Base-by-base conservation (phyloP, 2,113 vertebrate genomes). In the Osmerus eperlanus region DNA sequence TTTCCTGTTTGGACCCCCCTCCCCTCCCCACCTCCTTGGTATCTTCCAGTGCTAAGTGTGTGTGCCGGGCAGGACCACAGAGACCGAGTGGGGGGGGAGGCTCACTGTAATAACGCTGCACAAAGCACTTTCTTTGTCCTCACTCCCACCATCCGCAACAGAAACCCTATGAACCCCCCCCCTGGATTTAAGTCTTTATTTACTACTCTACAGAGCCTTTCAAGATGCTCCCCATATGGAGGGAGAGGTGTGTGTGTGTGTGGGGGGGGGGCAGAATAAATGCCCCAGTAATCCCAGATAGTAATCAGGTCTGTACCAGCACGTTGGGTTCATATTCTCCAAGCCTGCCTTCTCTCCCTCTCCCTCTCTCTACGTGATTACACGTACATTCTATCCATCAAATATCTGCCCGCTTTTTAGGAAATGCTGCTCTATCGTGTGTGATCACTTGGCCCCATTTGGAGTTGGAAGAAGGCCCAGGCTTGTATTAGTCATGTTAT, bases 401-500 rank as follows among this genome's bases (percentile, higher is more conserved):
- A 68, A 47, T n/a, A 41, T 28, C 13, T 32, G 8, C 19, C 55
- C 65, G 52, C 69, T 71, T 56, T 65, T 58, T 63, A 69, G 68
- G 55, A 47, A 47, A 47, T 5, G 6, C 7, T 7, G 2, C 41
- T 47, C 4, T 47, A 47, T 47, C 41, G 41, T 47, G 41, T 47
- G 41, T 47, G 6, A 11, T 47, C 41, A 2, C 8, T 47, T 11
- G 41, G 41, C 8, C 41, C 8, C 41, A 11, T 47, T 47, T 41
- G 7, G 36, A 6, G 36, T 41, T 41, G 36, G 36, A 41, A 41
- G 36, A 4, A 3, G 6, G 3, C 36, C 36, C 4, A 41, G 36
- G 3, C 7, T 41, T 41, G 36, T 41, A 41, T 41, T 41, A 41
- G 36, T 81, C 65, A 19, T 75, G 54, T 77, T 77, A 76, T 72